These are phyloP conservation scores for Arnoldichthys spilopterus DNA, from an alignment of 2,797 vertebrate genomes.

Conservation along the genomic window DNA sequence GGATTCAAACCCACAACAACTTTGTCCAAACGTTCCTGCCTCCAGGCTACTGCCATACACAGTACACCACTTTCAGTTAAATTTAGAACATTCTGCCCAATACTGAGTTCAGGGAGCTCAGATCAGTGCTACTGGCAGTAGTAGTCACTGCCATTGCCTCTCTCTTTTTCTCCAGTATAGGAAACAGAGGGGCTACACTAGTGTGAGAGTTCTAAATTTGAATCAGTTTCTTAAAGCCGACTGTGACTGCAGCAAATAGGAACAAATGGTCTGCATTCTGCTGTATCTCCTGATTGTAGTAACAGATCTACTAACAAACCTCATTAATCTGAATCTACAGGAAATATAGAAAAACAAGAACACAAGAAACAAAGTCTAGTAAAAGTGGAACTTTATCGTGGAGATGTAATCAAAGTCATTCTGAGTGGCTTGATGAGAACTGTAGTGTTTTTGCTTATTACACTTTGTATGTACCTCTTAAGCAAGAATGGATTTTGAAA, in stretches of 20 bases:
- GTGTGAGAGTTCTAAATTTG: neutral
- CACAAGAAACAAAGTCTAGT: neutral
- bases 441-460: no score
- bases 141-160: neutral
- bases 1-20: constrained; percentile 32
- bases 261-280: constrained; percentile 13
- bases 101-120: constrained; percentile 14
- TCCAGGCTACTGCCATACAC: constrained; percentile 37
- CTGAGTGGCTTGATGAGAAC: no score
- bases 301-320: constrained; percentile 5
- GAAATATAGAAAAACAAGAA: neutral
- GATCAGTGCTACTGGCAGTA: constrained; percentile 1
- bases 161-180: neutral
- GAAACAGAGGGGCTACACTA: neutral
- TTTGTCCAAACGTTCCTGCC: constrained; percentile 32
- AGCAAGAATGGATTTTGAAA: no score
- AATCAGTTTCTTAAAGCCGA: constrained; percentile 8
- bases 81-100: constrained; percentile 42
- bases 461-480: no score
- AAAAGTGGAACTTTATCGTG: no score
- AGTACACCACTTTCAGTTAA: constrained; percentile 35
- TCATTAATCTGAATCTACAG: constrained; percentile 7
- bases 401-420: no score
- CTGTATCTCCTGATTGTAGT: neutral
- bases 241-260: neutral